Percentiles rank a stretch among this genome's conserved stretches.
Conservation (phyloP, 2,797 vertebrate species). For the Schizothorax lantsangensis region DNA sequence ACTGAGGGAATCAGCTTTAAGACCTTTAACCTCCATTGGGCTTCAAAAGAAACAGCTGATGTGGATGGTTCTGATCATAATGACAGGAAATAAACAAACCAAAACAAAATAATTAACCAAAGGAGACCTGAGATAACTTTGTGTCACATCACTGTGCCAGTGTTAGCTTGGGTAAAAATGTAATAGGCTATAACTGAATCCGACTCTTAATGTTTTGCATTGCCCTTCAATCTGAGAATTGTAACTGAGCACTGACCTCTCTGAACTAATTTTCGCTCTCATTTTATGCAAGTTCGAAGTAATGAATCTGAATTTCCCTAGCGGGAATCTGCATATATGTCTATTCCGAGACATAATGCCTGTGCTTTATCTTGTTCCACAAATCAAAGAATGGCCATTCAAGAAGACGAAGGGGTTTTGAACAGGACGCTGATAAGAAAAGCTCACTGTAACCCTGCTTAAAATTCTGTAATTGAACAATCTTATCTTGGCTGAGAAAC, state of each 20-base stretch:
- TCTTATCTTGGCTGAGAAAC: slow-evolving; percentile 51
- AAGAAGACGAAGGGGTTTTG: slow-evolving; percentile 55
- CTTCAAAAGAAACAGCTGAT: slow-evolving; percentile 10
- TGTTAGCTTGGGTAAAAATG: slow-evolving; percentile 46
- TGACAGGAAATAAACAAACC: slow-evolving; percentile 28
- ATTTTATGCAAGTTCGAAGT: slow-evolving; percentile 1
- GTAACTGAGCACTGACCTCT: not conserved
- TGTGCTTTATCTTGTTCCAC: slow-evolving; percentile 61
- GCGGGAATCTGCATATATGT: slow-evolving; percentile 44
- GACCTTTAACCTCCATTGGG: not conserved
- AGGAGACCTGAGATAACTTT: not conserved
- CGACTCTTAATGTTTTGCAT: not conserved
- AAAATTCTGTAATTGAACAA: slow-evolving; percentile 48
- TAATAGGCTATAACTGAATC: not conserved
- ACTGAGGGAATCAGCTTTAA: not conserved
- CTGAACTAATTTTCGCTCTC: slow-evolving; percentile 3
- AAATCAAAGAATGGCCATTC: slow-evolving; percentile 60
- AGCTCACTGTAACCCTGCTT: slow-evolving; percentile 56
- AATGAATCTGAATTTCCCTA: slow-evolving; percentile 7
- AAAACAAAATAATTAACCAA: slow-evolving; percentile 41
- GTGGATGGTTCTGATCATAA: slow-evolving; percentile 11
- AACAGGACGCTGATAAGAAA: slow-evolving; percentile 63
- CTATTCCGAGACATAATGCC: slow-evolving; percentile 53
- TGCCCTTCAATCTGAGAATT: not conserved
- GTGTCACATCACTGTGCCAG: slow-evolving; percentile 64